Evolutionary conservation across 2,113 vertebrate species (phyloP), one percentile per base, ranked within the genome.

Genomic region (Cottus gobio): DNA sequence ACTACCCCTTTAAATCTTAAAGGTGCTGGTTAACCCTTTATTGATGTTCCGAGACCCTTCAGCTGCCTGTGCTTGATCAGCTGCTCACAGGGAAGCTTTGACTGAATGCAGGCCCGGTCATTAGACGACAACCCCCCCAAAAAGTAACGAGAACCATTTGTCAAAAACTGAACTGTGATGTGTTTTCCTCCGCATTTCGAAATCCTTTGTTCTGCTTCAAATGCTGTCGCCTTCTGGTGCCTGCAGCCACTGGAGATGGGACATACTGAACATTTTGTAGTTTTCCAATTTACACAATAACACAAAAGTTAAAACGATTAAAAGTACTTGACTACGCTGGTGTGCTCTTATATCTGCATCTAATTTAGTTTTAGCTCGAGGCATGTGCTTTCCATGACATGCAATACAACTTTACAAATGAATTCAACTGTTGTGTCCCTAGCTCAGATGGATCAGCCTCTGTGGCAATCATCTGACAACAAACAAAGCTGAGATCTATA

Each of bases 11-110:
- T 93, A 94, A 94, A 93, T 92, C 90, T 92, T 91, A 92, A 92
- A 90, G 58, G 91, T 85, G 84, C 90, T 93, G 90, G 90, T 95
- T 95, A 93, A 94, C 93, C 94, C 93, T 89, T 88, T 93, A 93
- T 94, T 93, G 93, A 95, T 92, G 89, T 87, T 83, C 79, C 31
- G 50, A 80, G 91, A 93, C 88, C 87, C 76, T 78, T 89, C 60
- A 70, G 89, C 87, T 83, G 89, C 87, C 86, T 87, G 65, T 64
- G 81, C 77, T 86, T 85, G 84, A 91, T 87, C 89, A 87, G 83
- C 85, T 84, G 85, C 82, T 83, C 37, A 2, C 54, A 74, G 65
- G 67, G 71, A 89, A 71, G 68, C 85, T 91, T 87, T 89, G 86
- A 92, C 82, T 80, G 67, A 88, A 93, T 70, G 57, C 89, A 90